Conservation (phyloP, 1,140 invertebrate genomes). For the Cheumatopsyche charites region DNA sequence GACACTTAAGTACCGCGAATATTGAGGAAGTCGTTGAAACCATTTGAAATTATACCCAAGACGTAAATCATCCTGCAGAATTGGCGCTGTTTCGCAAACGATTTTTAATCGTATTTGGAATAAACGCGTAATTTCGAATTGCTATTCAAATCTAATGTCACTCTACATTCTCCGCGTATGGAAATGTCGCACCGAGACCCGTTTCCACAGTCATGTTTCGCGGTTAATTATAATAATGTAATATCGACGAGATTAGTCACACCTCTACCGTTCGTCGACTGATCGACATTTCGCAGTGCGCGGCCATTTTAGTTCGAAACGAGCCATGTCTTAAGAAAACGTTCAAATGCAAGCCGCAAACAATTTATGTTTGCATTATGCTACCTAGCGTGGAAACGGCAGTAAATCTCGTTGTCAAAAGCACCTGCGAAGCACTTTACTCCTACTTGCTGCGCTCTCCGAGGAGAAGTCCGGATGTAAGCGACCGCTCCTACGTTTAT, state of each 20-base stretch:
- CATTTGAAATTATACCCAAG: no score
- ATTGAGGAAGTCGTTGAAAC: no score
- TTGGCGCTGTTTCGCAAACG: no score
- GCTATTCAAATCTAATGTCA: background rate
- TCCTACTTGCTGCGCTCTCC: slow-evolving; percentile 14
- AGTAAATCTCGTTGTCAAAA: slow-evolving; percentile 26
- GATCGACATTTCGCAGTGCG: slow-evolving; percentile 28
- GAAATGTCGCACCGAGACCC: slow-evolving; percentile 1
- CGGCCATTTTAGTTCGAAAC: background rate
- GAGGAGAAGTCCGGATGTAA: no score
- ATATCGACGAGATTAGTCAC: slow-evolving; percentile 6
- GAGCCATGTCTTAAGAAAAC: slow-evolving; percentile 7
- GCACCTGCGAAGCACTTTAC: slow-evolving; percentile 30
- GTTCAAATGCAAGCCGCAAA: slow-evolving; percentile 15
- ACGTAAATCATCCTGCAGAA: no score
- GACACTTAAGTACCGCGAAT: no score
- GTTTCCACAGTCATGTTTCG: background rate
- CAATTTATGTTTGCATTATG: slow-evolving; percentile 35
- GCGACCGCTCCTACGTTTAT: no score
- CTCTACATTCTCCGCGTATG: background rate
- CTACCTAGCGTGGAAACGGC: slow-evolving; percentile 31
- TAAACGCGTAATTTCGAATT: no score
- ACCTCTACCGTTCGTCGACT: background rate
- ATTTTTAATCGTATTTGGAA: no score
- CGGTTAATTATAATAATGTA: background rate